Evolutionary conservation across 2,113 vertebrate genomes (phyloP).

Genomic region (Myanophis thanlyinensis): DNA sequence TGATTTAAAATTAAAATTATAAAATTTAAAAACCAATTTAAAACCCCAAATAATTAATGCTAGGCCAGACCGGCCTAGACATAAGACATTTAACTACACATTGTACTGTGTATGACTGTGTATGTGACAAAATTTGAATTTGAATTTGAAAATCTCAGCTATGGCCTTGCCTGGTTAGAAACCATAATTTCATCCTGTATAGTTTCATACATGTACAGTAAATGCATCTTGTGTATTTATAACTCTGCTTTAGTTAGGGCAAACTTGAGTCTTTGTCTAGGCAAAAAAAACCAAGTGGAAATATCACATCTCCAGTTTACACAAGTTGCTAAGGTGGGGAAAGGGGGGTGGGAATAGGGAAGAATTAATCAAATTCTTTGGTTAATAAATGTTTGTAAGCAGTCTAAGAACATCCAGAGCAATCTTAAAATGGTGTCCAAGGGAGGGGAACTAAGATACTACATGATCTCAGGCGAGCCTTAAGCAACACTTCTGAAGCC

Average conservation of each 20-base stretch:
- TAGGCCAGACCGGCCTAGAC: too few relatives aligned
- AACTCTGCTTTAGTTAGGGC: background rate
- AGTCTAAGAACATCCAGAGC: background rate
- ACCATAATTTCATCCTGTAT: background rate
- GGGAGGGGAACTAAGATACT: background rate
- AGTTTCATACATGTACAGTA: background rate
- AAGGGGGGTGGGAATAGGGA: background rate
- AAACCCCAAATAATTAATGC: too few relatives aligned
- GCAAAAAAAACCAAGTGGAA: background rate
- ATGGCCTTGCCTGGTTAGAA: background rate
- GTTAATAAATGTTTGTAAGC: background rate
- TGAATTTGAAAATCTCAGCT: too few relatives aligned
- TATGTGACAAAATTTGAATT: too few relatives aligned
- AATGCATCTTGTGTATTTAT: background rate
- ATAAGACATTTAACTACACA: too few relatives aligned
- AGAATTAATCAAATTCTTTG: background rate
- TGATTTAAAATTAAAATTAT: too few relatives aligned
- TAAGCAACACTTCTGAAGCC: background rate
- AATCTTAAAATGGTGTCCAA: background rate
- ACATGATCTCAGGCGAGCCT: background rate
- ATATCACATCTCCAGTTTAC: background rate
- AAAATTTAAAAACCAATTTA: too few relatives aligned
- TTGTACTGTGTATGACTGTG: too few relatives aligned
- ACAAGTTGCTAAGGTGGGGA: background rate
- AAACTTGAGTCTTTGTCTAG: background rate